phyloP scores from a whole-genome alignment of 2,797 vertebrate species.

The Ceyx erithaca region DNA sequence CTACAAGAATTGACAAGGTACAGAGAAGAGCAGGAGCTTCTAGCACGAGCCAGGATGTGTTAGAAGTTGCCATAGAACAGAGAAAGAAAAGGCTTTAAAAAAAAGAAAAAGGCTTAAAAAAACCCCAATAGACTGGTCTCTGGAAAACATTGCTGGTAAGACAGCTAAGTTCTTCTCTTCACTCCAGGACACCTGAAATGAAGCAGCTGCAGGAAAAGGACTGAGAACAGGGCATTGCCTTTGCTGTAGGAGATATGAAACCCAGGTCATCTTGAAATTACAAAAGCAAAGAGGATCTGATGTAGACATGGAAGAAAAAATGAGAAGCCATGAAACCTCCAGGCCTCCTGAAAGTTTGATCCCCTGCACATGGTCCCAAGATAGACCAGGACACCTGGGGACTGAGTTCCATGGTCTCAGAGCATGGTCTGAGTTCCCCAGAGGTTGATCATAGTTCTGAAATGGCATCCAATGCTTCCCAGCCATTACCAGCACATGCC shows the following conservation, averaged over 20 bases:
- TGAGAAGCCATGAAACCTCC: accelerated
- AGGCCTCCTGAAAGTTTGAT: neutral
- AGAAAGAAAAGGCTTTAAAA: neutral
- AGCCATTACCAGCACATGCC: neutral
- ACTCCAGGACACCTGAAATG: accelerated
- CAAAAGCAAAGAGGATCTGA: neutral
- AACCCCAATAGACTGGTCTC: neutral
- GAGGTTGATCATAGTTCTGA: neutral
- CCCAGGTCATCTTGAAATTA: neutral
- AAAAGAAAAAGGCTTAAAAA: slow-evolving; percentile 15
- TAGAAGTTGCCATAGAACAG: slow-evolving; percentile 30
- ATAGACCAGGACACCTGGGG: accelerated
- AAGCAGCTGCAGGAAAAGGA: neutral
- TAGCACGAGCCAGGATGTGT: neutral
- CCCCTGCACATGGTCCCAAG: accelerated
- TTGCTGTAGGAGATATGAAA: neutral
- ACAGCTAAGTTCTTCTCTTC: neutral
- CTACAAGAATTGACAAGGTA: neutral
- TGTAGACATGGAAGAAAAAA: neutral
- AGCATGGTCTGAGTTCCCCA: neutral
- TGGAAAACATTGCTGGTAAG: neutral
- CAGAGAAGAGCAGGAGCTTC: neutral
- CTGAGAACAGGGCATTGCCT: neutral
- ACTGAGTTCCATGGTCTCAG: neutral
- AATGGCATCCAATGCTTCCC: accelerated